A percentile compares a stretch with the other conserved stretches of the same genome.
Evolutionary conservation across 2,888 invertebrate species (phyloP).

Genomic region (Tenodera sinensis): DNA sequence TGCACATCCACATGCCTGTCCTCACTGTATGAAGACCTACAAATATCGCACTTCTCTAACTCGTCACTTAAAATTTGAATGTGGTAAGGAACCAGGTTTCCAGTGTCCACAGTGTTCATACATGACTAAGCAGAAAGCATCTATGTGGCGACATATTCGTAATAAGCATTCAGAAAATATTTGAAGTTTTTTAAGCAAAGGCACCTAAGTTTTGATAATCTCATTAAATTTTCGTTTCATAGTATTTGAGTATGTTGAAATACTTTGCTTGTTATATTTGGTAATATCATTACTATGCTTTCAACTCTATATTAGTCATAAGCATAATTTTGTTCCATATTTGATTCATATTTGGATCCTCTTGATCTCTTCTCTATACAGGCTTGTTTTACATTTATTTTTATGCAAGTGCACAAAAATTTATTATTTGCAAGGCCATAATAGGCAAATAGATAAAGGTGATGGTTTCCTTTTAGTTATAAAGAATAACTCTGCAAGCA

Average conservation of each 20-base stretch:
- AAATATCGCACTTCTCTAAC: slow-evolving; percentile 36
- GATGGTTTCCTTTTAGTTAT: too few species aligned
- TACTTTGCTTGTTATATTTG: not conserved
- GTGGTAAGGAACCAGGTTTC: slow-evolving; percentile 39
- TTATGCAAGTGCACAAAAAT: too few species aligned
- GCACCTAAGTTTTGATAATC: not conserved
- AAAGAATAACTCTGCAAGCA: too few species aligned
- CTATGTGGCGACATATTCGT: slow-evolving; percentile 22
- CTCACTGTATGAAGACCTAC: slow-evolving; percentile 37
- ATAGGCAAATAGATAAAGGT: too few species aligned
- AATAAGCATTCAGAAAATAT: slow-evolving; percentile 20
- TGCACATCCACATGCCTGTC: slow-evolving; percentile 27
- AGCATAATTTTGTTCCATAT: too few species aligned
- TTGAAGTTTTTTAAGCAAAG: not conserved
- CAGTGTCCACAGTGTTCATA: slow-evolving; percentile 42
- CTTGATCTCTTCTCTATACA: too few species aligned
- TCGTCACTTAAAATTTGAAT: slow-evolving; percentile 35
- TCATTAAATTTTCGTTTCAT: not conserved
- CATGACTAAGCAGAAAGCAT: slow-evolving; percentile 40
- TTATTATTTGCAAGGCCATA: too few species aligned
- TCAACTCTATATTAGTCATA: too few species aligned
- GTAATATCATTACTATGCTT: too few species aligned
- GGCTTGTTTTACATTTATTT: too few species aligned
- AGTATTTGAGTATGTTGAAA: not conserved
- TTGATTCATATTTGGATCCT: too few species aligned